A percentile compares a stretch with the other conserved stretches of the same genome.
Conservation (phyloP, 1,140 invertebrate species). For the Dreissena polymorpha region DNA sequence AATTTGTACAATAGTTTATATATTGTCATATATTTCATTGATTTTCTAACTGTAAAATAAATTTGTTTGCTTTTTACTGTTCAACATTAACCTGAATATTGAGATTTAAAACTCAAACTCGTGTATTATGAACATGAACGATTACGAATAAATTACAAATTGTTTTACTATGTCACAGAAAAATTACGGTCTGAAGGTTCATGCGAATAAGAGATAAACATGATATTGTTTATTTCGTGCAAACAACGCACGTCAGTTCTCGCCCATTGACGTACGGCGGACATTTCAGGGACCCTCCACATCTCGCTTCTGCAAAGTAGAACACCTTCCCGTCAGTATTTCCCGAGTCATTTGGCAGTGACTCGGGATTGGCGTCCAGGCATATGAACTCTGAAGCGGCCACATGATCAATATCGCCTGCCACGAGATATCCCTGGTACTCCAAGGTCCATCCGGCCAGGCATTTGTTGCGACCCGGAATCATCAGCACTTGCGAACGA, state of each 20-base stretch:
- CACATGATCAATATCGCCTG: slow-evolving; percentile 29
- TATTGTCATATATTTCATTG: too few species aligned
- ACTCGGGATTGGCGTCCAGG: slow-evolving; percentile 56
- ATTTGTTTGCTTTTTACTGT: too few species aligned
- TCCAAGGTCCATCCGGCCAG: slow-evolving; percentile 37
- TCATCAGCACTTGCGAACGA: not conserved
- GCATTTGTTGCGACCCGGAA: slow-evolving; percentile 31
- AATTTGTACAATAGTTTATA: too few species aligned
- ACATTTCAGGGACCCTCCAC: slow-evolving; percentile 56
- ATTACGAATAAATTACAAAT: too few species aligned
- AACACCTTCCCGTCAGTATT: slow-evolving; percentile 53
- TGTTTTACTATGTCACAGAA: too few species aligned
- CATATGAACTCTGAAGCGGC: slow-evolving; percentile 53
- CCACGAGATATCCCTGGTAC: slow-evolving; percentile 57
- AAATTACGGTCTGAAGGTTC: too few species aligned
- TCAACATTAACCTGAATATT: too few species aligned
- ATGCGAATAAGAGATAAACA: not conserved
- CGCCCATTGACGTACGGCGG: slow-evolving; percentile 51
- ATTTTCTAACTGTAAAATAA: too few species aligned
- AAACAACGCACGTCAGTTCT: slow-evolving; percentile 62
- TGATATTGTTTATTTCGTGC: slow-evolving; percentile 47
- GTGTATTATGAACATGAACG: too few species aligned
- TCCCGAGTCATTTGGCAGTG: not conserved
- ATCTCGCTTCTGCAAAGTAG: slow-evolving; percentile 48
- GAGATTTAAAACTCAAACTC: too few species aligned